Evolutionary conservation across 2,888 invertebrate species (phyloP), one percentile per base, ranked within the genome.

Genomic region (Drosophila anomelani): DNA sequence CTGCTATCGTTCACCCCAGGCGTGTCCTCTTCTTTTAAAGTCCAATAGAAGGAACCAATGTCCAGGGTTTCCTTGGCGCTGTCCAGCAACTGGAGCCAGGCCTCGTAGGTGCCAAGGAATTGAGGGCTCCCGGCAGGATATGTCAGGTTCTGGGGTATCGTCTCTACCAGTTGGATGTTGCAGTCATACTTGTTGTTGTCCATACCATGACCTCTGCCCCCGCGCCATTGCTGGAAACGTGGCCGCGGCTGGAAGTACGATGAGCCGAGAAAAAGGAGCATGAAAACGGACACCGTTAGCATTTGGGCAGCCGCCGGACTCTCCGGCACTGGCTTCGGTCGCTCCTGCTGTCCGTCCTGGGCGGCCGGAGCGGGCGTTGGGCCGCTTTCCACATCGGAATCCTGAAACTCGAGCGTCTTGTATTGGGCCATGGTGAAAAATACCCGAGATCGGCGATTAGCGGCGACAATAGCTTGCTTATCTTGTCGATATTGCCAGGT

Each of bases 1-100:
- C 96, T 95, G 79, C 95, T 95, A 93, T 97, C 95, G 70, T 95
- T 95, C 91, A 95, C 34, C 0, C 67, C 95, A 3, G 68, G 71
- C 1, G 96, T 95, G 93, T 98, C 98, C 80, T 95, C 94, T 84
- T 95, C 95, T 78, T 95, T 94, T 91, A 99, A 94, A 12, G 97
- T 95, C 98, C 99, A 99, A 93, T 99, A 99, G 91, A 96, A 96
- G 38, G 98, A 97, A 0, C 97, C 98, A 90, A 99, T 98, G 92
- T 98, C 97, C 90, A 99, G 95, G 23, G 95, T 94, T 60, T 94
- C 92, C 89, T 95, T 94, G 61, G 98, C 97, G 79, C 94, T 93
- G 64, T 94, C 94, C 88, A 99, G 95, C 79, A 99, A 94, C 77
- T 95, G 94, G 90, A 95, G 93, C 98, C 99, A 98, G 60, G 96